Conservation (phyloP, 2,113 vertebrate genomes). For the Callorhinus ursinus region DNA sequence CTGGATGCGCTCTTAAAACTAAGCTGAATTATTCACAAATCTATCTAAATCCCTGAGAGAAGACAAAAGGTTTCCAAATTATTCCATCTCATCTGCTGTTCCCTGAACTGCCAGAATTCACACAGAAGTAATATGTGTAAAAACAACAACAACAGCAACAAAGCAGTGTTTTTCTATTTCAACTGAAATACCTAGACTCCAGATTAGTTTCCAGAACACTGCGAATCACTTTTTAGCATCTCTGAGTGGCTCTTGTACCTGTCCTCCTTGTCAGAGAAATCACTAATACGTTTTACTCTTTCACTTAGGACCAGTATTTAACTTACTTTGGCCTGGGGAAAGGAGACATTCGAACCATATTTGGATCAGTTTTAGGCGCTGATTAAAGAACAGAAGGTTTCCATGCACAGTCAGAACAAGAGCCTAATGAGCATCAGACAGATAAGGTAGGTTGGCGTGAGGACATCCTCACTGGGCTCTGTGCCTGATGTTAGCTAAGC, state of each 20-base stretch:
- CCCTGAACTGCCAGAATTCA: background rate
- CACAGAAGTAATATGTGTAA: background rate
- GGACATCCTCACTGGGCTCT: background rate
- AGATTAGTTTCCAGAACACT: background rate
- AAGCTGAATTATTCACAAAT: background rate
- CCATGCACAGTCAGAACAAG: background rate
- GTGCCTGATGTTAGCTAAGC: fast-evolving
- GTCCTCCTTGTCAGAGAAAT: background rate
- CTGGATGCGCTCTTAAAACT: background rate
- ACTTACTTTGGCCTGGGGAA: background rate
- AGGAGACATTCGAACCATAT: background rate
- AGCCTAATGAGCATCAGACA: background rate
- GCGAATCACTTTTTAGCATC: background rate
- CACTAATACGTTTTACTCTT: background rate
- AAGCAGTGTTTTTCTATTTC: background rate
- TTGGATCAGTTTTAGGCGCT: background rate
- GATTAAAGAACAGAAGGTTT: background rate
- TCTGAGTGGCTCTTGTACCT: background rate
- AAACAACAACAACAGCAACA: background rate
- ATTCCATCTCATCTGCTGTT: background rate
- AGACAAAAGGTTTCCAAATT: background rate
- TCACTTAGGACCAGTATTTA: background rate
- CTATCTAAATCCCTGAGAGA: background rate
- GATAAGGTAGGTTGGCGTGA: background rate
- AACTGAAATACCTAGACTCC: background rate